phyloP scores from a whole-genome alignment of 2,888 invertebrate genomes.

The Yponomeuta sedellus region DNA sequence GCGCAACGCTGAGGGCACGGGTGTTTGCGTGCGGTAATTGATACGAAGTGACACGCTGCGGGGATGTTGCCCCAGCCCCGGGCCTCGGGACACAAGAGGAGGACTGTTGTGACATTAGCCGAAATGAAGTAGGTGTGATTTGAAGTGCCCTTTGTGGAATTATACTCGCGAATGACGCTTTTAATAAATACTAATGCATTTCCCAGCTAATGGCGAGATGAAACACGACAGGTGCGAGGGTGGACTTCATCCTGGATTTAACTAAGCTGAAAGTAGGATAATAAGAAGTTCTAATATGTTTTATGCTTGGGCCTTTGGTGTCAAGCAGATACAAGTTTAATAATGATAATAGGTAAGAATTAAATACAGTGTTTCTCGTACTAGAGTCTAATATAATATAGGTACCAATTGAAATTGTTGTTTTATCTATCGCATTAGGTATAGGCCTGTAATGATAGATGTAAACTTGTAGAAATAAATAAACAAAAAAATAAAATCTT shows the following conservation, averaged over 20 bases:
- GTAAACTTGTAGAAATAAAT: too few species aligned
- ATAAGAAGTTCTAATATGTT: neutral
- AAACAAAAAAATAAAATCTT: too few species aligned
- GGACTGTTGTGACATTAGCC: slow-evolving; percentile 73
- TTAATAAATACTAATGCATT: slow-evolving; percentile 76
- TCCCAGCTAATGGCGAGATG: slow-evolving; percentile 66
- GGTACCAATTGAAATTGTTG: too few species aligned
- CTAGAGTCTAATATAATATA: too few species aligned
- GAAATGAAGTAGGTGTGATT: slow-evolving; percentile 74
- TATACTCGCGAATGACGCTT: slow-evolving; percentile 71
- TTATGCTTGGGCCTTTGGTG: neutral
- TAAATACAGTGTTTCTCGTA: too few species aligned
- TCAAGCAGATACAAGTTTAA: too few species aligned
- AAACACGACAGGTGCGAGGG: slow-evolving; percentile 66
- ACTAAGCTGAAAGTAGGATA: neutral
- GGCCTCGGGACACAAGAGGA: slow-evolving; percentile 40
- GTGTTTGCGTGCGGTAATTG: slow-evolving; percentile 76
- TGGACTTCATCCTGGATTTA: neutral
- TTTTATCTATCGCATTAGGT: too few species aligned
- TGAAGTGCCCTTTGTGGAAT: slow-evolving; percentile 77
- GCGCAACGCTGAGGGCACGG: slow-evolving; percentile 37
- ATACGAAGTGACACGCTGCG: slow-evolving; percentile 73
- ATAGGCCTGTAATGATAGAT: too few species aligned
- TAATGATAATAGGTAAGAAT: too few species aligned
- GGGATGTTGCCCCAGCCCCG: slow-evolving; percentile 65